A percentile compares a stretch with the other conserved stretches of the same genome.
Evolutionary conservation across 1,140 invertebrate species (phyloP).

Genomic region (Aphis craccivora): DNA sequence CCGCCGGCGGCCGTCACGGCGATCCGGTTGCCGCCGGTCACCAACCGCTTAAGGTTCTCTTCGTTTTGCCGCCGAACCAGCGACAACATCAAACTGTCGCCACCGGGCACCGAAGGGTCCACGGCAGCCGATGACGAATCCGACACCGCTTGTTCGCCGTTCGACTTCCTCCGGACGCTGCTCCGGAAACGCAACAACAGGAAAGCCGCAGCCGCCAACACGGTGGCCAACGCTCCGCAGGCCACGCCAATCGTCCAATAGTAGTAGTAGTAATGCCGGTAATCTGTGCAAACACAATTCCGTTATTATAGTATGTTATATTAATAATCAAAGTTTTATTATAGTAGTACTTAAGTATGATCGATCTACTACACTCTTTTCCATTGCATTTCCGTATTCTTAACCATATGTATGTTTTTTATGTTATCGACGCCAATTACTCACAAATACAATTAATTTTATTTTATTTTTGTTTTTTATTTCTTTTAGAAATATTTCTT

Average conservation of each 20-base stretch:
- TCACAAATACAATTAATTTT: too few relatives aligned
- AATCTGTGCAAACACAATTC: not conserved
- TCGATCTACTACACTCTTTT: not conserved
- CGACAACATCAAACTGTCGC: conserved; percentile 32
- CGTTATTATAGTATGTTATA: not conserved
- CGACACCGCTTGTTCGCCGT: not conserved
- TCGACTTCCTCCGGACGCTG: not conserved
- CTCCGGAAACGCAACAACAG: conserved; percentile 20
- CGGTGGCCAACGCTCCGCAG: conserved; percentile 30
- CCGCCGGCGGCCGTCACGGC: not conserved
- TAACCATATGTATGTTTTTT: not conserved
- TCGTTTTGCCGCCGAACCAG: conserved; percentile 43
- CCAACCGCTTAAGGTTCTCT: conserved; percentile 26
- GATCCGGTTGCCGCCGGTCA: not conserved
- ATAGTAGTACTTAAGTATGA: too few relatives aligned
- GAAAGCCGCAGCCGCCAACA: not conserved
- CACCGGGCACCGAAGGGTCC: not conserved
- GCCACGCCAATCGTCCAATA: conserved; percentile 50
- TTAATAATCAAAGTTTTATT: too few relatives aligned
- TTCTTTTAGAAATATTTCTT: not conserved
- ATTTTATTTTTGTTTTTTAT: too few relatives aligned
- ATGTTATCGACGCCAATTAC: not conserved
- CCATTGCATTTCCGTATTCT: not conserved
- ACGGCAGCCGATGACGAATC: not conserved
- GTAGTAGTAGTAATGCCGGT: conserved; percentile 14